Evolutionary conservation across 23 tunicate species (phyloP).

Genomic region (Trididemnum clinides): DNA sequence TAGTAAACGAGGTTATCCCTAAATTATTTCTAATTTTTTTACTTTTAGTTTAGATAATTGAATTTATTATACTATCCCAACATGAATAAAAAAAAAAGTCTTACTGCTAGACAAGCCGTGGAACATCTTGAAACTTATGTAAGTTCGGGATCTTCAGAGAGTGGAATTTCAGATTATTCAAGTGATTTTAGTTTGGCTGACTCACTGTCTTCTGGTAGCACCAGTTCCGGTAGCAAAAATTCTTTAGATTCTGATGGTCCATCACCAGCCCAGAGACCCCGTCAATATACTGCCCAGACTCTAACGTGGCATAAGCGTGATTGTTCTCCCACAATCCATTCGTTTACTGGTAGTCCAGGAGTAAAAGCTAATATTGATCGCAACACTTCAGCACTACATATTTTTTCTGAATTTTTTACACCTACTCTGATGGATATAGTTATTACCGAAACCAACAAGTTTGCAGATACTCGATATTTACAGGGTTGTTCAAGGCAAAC

Average conservation of each 20-base stretch:
- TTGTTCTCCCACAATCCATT: too few relatives aligned
- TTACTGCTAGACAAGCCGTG: slow-evolving; percentile 27
- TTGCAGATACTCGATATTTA: too few relatives aligned
- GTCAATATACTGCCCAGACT: slow-evolving; percentile 30
- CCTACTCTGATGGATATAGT: too few relatives aligned
- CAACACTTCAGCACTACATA: too few relatives aligned
- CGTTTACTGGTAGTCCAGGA: too few relatives aligned
- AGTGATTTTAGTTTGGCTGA: slow-evolving; percentile 29
- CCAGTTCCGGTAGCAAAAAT: slow-evolving; percentile 34
- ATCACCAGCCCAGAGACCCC: slow-evolving; percentile 29
- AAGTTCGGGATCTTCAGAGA: slow-evolving; percentile 25
- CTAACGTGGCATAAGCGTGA: slow-evolving; percentile 24
- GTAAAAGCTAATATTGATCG: too few relatives aligned
- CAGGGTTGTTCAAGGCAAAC: too few relatives aligned
- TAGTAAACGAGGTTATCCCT: slow-evolving; percentile 15
- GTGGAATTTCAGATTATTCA: slow-evolving; percentile 33
- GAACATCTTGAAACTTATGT: slow-evolving; percentile 28
- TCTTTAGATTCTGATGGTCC: slow-evolving; percentile 34
- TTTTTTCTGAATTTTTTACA: too few relatives aligned
- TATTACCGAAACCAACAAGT: too few relatives aligned
- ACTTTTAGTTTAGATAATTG: slow-evolving; percentile 29
- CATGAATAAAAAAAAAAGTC: slow-evolving; percentile 11
- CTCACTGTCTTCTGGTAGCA: slow-evolving; percentile 27
- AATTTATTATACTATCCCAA: slow-evolving; percentile 26
- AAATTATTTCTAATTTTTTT: slow-evolving; percentile 29